These are phyloP conservation scores for Myotis myotis DNA, from an alignment of 2,797 vertebrate species.

Conservation along the genomic window DNA sequence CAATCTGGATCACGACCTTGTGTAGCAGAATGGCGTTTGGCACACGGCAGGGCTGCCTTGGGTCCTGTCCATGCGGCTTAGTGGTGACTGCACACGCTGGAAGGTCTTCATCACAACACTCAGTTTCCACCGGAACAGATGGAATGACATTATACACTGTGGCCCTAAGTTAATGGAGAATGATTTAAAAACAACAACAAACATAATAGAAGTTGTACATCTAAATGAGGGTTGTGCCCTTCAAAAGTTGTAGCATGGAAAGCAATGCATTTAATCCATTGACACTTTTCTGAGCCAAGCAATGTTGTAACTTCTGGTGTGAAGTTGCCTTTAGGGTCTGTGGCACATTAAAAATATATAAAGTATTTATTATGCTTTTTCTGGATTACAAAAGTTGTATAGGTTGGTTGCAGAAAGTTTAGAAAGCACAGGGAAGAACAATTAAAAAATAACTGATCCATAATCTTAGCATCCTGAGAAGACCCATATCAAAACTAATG, in stretches of 20 bases:
- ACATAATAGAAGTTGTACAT: constrained; percentile 69
- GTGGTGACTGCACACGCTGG: not conserved
- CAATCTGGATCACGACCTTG: constrained; percentile 56
- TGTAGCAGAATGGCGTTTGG: constrained; percentile 41
- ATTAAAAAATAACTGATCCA: constrained; percentile 19
- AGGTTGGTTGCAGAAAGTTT: constrained; percentile 42
- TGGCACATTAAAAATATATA: constrained; percentile 47
- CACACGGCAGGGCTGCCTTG: not conserved
- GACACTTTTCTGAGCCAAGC: constrained; percentile 32
- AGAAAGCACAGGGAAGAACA: constrained; percentile 8
- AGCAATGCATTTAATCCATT: constrained; percentile 25
- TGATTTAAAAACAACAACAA: constrained; percentile 28
- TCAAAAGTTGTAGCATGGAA: constrained; percentile 44
- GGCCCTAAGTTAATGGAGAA: constrained; percentile 68
- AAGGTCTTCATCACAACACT: constrained; percentile 55
- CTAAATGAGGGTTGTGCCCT: constrained; percentile 69
- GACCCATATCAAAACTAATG: not conserved
- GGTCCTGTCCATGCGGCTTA: constrained; percentile 48
- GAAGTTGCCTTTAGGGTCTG: constrained; percentile 60
- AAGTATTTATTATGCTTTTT: constrained; percentile 34
- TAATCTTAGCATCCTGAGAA: not conserved
- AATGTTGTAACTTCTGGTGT: constrained; percentile 51
- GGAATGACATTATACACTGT: constrained; percentile 55
- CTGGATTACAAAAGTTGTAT: not conserved
- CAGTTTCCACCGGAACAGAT: not conserved